phyloP scores from a whole-genome alignment of 2,888 invertebrate species.

The Caradrina kadenii region DNA sequence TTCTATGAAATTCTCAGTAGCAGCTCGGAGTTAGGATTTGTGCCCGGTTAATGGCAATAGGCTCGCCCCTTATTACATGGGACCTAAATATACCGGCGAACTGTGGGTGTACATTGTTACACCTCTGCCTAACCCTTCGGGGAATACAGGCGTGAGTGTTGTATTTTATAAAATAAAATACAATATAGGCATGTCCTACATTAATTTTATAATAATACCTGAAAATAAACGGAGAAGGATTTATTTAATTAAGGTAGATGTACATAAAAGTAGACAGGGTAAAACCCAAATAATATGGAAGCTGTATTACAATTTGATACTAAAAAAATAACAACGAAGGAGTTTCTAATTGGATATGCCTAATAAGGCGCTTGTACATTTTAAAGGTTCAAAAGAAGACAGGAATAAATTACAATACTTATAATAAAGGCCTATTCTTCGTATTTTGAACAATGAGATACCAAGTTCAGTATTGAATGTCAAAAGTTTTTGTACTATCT shows the following conservation, averaged over 20 bases:
- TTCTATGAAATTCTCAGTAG: too few relatives aligned
- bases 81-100: too few relatives aligned
- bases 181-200: neutral
- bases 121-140: too few relatives aligned
- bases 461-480: conserved; percentile 42
- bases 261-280: neutral
- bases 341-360: conserved; percentile 23
- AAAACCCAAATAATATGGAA: conserved; percentile 1
- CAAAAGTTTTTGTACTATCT: conserved; percentile 42
- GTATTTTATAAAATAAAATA: conserved; percentile 4
- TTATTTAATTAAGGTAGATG: neutral
- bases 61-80: too few relatives aligned
- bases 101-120: too few relatives aligned
- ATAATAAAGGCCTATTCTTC: conserved; percentile 3
- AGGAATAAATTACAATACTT: conserved; percentile 31
- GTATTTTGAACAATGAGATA: conserved; percentile 44
- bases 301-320: neutral
- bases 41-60: too few relatives aligned
- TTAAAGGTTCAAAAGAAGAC: conserved; percentile 37
- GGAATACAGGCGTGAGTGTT: too few relatives aligned
- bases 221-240: conserved; percentile 6
- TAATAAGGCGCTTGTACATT: conserved; percentile 19
- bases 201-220: neutral
- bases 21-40: too few relatives aligned
- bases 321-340: conserved; percentile 20